Percentiles rank a stretch among this genome's conserved stretches.
phyloP scores from a whole-genome alignment of 2,888 invertebrate species.

The Eucriotettix oculatus region DNA sequence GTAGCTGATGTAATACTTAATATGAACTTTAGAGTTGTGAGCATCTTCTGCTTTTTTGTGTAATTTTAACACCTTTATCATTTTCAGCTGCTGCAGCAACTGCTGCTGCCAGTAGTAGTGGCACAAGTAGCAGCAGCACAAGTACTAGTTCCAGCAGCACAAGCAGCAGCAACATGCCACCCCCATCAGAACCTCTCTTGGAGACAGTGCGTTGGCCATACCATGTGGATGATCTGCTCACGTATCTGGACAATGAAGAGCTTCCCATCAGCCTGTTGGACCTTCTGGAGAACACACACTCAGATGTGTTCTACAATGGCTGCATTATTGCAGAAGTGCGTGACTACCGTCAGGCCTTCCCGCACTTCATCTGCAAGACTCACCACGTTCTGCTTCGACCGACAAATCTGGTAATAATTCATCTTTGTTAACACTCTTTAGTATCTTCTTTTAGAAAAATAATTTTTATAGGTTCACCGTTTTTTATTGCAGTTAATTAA shows the following conservation, averaged over 20 bases:
- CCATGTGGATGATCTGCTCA: constrained; percentile 73
- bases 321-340: constrained; percentile 83
- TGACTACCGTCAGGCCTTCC: constrained; percentile 68
- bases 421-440: neutral
- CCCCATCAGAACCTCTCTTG: constrained; percentile 20
- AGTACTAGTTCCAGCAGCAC: neutral
- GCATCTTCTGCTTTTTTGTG: neutral
- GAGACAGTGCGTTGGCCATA: constrained; percentile 74
- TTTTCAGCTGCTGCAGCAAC: neutral
- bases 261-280: constrained; percentile 75
- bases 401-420: constrained; percentile 54
- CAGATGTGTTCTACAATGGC: constrained; percentile 77
- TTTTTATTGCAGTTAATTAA: too few relatives aligned
- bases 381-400: constrained; percentile 78
- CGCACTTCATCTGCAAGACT: constrained; percentile 54
- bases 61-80: neutral
- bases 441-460: too few relatives aligned
- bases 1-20: too few relatives aligned
- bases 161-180: neutral
- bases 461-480: too few relatives aligned
- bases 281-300: constrained; percentile 64
- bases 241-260: constrained; percentile 80
- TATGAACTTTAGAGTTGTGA: too few relatives aligned
- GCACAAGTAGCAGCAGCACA: constrained; percentile 16
- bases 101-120: constrained; percentile 8